Conservation (phyloP, 2,113 vertebrate species). For the Oryzias curvinotus region DNA sequence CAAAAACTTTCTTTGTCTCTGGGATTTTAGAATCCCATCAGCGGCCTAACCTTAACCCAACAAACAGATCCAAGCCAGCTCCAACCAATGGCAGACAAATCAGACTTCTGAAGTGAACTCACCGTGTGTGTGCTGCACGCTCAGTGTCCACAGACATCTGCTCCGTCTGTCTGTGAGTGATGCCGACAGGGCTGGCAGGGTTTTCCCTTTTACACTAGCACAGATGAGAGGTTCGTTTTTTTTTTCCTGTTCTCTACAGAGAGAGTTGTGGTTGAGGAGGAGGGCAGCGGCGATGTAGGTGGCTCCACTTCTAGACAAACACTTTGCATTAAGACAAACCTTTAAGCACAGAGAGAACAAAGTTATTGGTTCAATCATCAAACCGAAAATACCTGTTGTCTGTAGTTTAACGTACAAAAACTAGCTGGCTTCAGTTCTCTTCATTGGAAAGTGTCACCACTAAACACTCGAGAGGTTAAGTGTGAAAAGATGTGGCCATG, state of each 20-base stretch:
- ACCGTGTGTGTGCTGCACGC: slow-evolving; percentile 55
- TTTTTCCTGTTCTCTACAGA: not conserved
- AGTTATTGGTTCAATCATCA: not conserved
- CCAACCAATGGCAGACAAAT: not conserved
- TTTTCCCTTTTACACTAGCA: slow-evolving; percentile 46
- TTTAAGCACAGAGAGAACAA: too few relatives aligned
- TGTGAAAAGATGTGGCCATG: not conserved
- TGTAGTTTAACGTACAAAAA: not conserved
- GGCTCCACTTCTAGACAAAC: not conserved
- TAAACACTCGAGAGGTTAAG: too few relatives aligned
- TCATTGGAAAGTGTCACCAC: not conserved
- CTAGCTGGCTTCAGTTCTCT: not conserved
- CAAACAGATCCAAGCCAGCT: not conserved
- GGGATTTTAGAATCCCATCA: not conserved
- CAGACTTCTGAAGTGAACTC: slow-evolving; percentile 28
- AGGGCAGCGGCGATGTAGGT: slow-evolving; percentile 27
- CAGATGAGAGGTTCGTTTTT: slow-evolving; percentile 29
- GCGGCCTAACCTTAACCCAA: not conserved
- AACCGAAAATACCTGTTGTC: not conserved
- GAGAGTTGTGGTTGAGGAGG: slow-evolving; percentile 43
- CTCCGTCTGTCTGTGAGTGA: slow-evolving; percentile 26
- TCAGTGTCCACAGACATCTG: slow-evolving; percentile 48
- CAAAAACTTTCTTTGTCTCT: not conserved
- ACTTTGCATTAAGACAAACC: slow-evolving; percentile 3
- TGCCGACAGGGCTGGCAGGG: slow-evolving; percentile 34